phyloP scores from a whole-genome alignment of 2,888 invertebrate species.

The Bombylius major region DNA sequence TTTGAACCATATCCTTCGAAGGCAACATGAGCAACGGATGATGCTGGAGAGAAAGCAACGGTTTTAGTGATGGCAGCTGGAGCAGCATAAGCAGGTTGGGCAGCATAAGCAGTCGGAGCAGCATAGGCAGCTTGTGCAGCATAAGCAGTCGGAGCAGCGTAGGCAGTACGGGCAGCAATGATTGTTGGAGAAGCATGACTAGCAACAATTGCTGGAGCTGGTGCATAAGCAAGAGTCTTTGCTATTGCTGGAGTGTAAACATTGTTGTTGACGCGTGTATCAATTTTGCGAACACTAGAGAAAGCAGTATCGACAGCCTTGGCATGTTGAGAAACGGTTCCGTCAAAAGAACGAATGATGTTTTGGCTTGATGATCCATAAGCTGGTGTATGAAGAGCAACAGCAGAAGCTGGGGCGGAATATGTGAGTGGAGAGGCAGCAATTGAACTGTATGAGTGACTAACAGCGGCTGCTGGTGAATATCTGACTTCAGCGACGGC shows the following conservation, averaged over 20 bases:
- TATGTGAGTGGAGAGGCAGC: conserved; percentile 6
- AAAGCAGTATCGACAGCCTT: conserved; percentile 48
- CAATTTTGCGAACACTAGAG: conserved; percentile 47
- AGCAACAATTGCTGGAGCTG: conserved; percentile 12
- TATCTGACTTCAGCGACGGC: conserved; percentile 17
- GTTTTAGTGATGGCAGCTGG: conserved; percentile 24
- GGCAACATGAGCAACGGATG: conserved; percentile 49
- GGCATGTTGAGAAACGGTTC: conserved; percentile 43
- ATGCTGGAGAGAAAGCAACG: conserved; percentile 41
- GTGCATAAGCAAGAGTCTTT: conserved; percentile 23
- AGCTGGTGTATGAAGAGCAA: conserved; percentile 21
- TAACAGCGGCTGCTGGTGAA: conserved; percentile 12
- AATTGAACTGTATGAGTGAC: conserved; percentile 13
- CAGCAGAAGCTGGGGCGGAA: conserved; percentile 13
- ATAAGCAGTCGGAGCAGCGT: conserved; percentile 23
- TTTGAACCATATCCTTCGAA: conserved; percentile 51
- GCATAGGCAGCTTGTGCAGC: conserved; percentile 21
- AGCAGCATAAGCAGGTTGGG: conserved; percentile 25
- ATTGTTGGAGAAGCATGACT: conserved; percentile 13
- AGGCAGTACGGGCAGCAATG: conserved; percentile 10
- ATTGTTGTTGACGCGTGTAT: conserved; percentile 42
- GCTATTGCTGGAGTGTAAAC: neutral
- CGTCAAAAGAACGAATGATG: conserved; percentile 43
- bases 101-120: conserved; percentile 19
- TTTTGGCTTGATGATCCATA: conserved; percentile 42